Conservation (phyloP, 64 coral and sea anemone species). For the Trachythela sp. region DNA sequence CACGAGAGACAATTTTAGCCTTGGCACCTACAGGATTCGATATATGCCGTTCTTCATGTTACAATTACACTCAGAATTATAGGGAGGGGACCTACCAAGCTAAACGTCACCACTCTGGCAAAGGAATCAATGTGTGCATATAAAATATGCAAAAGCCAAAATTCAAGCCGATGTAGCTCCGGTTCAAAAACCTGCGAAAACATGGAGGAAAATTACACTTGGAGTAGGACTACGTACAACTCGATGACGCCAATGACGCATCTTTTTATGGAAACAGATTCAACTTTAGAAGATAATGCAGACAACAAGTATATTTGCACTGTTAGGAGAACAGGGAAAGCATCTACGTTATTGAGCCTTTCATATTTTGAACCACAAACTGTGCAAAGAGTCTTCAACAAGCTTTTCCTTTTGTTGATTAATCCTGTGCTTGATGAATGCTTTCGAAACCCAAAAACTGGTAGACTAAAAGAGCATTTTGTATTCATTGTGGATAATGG, state of each 20-base stretch:
- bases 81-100: background rate
- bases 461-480: slow-evolving; percentile 27
- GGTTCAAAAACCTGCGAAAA: slow-evolving; percentile 44
- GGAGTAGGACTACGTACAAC: background rate
- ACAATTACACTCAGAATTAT: background rate
- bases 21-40: background rate
- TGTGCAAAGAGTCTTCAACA: slow-evolving; percentile 22
- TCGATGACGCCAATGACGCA: slow-evolving; percentile 10
- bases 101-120: background rate
- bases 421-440: slow-evolving; percentile 3
- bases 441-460: slow-evolving; percentile 15
- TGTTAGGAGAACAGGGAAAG: background rate
- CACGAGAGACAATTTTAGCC: background rate
- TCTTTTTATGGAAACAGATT: background rate
- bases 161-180: slow-evolving; percentile 35
- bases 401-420: background rate
- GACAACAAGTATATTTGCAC: background rate
- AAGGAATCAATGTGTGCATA: background rate
- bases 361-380: background rate
- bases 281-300: background rate
- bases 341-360: background rate
- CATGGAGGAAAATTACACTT: slow-evolving; percentile 29
- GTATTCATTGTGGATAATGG: slow-evolving; percentile 7
- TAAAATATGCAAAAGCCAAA: slow-evolving; percentile 50
- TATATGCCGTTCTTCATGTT: background rate